These are phyloP conservation scores for Ectobius pallidus DNA, from an alignment of 2,888 invertebrate species.

Conservation along the genomic window DNA sequence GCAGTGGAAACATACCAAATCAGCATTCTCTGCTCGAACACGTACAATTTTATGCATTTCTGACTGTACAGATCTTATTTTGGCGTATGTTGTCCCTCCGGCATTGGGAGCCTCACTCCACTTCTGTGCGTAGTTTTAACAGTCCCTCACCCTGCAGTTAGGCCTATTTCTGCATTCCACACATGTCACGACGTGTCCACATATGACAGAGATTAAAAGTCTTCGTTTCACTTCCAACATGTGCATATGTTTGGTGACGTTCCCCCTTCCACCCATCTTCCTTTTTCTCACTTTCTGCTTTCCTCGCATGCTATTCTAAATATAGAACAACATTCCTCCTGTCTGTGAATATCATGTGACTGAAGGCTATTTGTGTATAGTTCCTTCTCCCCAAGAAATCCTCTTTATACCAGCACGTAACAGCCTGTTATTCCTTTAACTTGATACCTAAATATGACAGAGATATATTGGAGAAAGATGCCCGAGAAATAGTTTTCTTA, in stretches of 20 bases:
- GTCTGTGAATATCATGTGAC: conserved; percentile 20
- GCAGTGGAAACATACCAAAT: too few relatives aligned
- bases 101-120: too few relatives aligned
- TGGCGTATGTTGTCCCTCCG: too few relatives aligned
- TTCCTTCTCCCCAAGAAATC: neutral
- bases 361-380: neutral
- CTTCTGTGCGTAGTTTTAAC: too few relatives aligned
- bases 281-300: neutral
- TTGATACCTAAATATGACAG: neutral
- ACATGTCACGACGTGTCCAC: conserved; percentile 37
- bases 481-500: neutral
- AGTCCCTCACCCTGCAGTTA: too few relatives aligned
- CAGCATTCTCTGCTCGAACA: too few relatives aligned
- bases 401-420: neutral
- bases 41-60: too few relatives aligned
- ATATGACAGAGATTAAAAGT: conserved; percentile 39
- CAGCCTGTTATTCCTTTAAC: neutral
- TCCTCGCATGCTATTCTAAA: conserved; percentile 16
- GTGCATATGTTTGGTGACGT: conserved; percentile 13
- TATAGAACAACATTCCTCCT: conserved; percentile 22
- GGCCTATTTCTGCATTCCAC: conserved; percentile 36
- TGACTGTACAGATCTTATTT: too few relatives aligned
- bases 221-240: conserved; percentile 13
- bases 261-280: conserved; percentile 4
- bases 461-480: neutral